Evolutionary conservation across 2,113 vertebrate genomes (phyloP).

Genomic region (Fregetta grallaria): DNA sequence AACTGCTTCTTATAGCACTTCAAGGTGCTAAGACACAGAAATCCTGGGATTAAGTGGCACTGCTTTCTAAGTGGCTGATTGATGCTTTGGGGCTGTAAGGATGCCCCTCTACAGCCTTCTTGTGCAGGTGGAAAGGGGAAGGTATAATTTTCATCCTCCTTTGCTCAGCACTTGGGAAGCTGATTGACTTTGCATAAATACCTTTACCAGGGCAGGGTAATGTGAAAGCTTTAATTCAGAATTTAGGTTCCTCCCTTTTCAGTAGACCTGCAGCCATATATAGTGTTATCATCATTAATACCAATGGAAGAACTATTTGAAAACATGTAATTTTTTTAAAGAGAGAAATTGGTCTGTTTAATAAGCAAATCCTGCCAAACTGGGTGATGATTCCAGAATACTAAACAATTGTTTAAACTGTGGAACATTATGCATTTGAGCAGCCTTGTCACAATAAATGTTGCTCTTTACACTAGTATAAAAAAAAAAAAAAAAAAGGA

Average conservation of each 20-base stretch:
- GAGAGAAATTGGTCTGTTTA: background rate
- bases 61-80: background rate
- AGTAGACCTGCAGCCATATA: background rate
- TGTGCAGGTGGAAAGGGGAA: background rate
- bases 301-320: background rate
- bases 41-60: background rate
- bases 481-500: background rate
- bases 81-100: background rate
- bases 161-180: background rate
- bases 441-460: constrained; percentile 46
- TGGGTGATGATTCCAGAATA: constrained; percentile 13
- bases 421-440: constrained; percentile 1
- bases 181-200: background rate
- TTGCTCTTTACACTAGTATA: constrained; percentile 12
- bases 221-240: background rate
- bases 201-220: background rate
- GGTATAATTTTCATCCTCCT: background rate
- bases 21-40: background rate
- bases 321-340: background rate
- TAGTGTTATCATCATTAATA: background rate
- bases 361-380: constrained; percentile 8
- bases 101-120: background rate
- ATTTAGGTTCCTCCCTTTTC: background rate
- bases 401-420: constrained; percentile 34
- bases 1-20: background rate